These are phyloP conservation scores for Cantharis lateralis DNA, from an alignment of 2,888 invertebrate genomes.

Conservation along the genomic window DNA sequence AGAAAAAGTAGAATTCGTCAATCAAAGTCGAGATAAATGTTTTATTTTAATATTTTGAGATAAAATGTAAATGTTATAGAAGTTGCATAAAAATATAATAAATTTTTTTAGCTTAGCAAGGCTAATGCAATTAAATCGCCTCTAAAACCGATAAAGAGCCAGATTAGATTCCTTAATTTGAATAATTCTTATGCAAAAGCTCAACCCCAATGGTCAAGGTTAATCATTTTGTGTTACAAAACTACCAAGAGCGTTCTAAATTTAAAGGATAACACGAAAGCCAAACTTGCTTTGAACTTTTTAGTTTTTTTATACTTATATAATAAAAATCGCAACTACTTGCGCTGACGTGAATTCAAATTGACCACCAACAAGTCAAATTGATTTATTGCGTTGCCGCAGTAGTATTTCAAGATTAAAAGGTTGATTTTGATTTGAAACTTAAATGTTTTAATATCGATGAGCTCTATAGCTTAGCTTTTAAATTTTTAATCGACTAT, in stretches of 20 bases:
- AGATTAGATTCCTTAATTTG: not conserved
- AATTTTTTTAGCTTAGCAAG: not conserved
- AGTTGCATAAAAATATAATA: conserved; percentile 4
- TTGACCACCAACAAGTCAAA: not conserved
- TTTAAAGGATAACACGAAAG: not conserved
- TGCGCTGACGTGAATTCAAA: not conserved
- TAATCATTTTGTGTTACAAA: not conserved
- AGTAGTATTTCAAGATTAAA: not conserved
- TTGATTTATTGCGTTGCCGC: not conserved
- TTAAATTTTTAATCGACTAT: not conserved
- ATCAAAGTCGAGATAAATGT: not conserved
- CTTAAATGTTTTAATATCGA: not conserved
- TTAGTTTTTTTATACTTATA: not conserved
- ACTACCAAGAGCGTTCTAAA: not conserved
- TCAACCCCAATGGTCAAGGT: not conserved
- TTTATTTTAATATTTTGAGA: conserved; percentile 1
- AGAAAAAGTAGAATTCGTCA: not conserved
- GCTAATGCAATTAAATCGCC: not conserved
- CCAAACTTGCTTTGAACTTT: not conserved
- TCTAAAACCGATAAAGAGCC: not conserved
- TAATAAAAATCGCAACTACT: not conserved
- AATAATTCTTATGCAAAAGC: not conserved
- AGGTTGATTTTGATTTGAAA: not conserved
- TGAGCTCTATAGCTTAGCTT: not conserved
- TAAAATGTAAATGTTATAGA: not conserved